These are phyloP conservation scores for Paracyprichromis sp. DNA, from an alignment of 2,113 vertebrate species.

Conservation along the genomic window DNA sequence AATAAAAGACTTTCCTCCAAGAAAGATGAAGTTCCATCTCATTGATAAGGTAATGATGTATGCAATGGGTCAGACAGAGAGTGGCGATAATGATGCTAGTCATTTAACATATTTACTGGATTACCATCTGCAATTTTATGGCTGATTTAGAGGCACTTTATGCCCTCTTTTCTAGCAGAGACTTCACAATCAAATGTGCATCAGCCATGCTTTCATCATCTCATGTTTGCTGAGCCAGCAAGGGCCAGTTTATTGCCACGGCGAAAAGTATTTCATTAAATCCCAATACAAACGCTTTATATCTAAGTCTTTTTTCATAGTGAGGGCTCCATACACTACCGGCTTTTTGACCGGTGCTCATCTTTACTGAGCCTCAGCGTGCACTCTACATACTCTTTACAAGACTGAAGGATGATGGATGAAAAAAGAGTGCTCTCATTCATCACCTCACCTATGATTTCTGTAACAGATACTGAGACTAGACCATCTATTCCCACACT, in stretches of 20 bases:
- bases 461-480: background rate
- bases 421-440: background rate
- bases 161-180: slow-evolving; percentile 45
- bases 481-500: background rate
- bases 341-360: background rate
- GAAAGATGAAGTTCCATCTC: slow-evolving; percentile 62
- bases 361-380: background rate
- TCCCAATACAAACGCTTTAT: background rate
- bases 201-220: slow-evolving; percentile 49
- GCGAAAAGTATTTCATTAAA: slow-evolving; percentile 2
- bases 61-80: slow-evolving; percentile 55
- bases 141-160: slow-evolving; percentile 69
- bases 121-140: slow-evolving; percentile 75
- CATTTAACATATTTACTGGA: slow-evolving; percentile 69
- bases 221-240: slow-evolving; percentile 58
- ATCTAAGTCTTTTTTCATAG: background rate
- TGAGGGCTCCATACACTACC: background rate
- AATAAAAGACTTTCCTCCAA: slow-evolving; percentile 42
- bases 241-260: slow-evolving; percentile 35
- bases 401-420: background rate
- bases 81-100: slow-evolving; percentile 58
- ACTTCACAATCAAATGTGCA: slow-evolving; percentile 64
- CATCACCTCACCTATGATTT: background rate
- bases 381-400: background rate
- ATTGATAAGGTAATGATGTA: slow-evolving; percentile 73